phyloP scores from a whole-genome alignment of 92 coral and sea anemone species.

The Palythoa caribaeorum region DNA sequence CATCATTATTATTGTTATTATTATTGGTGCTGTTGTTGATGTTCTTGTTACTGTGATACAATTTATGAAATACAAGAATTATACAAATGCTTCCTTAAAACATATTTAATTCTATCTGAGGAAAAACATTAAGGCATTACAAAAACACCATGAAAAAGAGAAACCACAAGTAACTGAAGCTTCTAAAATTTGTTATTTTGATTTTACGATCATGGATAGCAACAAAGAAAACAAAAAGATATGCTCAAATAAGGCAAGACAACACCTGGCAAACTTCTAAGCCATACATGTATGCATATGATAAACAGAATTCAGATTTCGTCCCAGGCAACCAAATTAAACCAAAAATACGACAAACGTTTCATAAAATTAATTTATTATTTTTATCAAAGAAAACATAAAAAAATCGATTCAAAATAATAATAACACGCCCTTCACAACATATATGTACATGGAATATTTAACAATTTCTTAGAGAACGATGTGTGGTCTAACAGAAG shows the following conservation, averaged over 20 bases:
- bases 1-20: no score
- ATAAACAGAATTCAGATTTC: no score
- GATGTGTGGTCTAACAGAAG: not conserved
- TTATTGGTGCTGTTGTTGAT: no score
- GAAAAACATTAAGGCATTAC: not conserved
- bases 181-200: not conserved
- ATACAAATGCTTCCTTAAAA: no score
- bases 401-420: slow-evolving; percentile 16
- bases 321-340: no score
- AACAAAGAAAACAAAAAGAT: not conserved
- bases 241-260: not conserved
- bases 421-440: slow-evolving; percentile 23
- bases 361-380: not conserved
- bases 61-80: no score
- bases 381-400: not conserved
- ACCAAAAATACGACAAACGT: not conserved
- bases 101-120: no score
- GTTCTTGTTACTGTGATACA: no score
- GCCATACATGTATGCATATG: not conserved
- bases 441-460: not conserved
- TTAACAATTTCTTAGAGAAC: not conserved
- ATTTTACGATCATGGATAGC: not conserved
- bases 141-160: not conserved
- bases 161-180: not conserved
- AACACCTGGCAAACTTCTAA: not conserved